These are phyloP conservation scores for Meriones psammophilus DNA, from an alignment of 2,797 vertebrate genomes.

Conservation along the genomic window DNA sequence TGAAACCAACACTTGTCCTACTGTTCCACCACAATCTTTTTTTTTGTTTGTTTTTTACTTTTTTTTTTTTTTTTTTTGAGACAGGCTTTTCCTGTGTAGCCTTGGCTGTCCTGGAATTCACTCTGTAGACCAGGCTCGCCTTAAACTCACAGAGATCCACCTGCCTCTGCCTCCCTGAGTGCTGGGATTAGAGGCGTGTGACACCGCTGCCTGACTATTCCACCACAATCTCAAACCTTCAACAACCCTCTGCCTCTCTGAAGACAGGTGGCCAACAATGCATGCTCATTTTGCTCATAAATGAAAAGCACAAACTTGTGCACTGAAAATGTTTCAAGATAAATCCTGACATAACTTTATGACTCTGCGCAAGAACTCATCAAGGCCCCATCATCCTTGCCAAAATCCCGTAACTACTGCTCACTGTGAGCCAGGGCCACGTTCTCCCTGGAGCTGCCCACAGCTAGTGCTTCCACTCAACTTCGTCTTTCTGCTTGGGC, in stretches of 20 bases:
- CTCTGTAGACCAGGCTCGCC: too few species aligned
- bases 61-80: too few species aligned
- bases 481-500: not conserved
- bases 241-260: constrained; percentile 12
- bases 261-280: not conserved
- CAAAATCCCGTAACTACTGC: not conserved
- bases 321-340: constrained; percentile 13
- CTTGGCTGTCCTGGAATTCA: too few species aligned
- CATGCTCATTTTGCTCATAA: not conserved
- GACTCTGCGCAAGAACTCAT: constrained; percentile 20
- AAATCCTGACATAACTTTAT: constrained; percentile 4
- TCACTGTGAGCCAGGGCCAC: not conserved
- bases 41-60: too few species aligned
- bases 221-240: not conserved
- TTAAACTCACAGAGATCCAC: too few species aligned
- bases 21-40: not conserved
- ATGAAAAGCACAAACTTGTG: not conserved
- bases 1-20: not conserved
- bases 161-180: too few species aligned
- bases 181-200: too few species aligned
- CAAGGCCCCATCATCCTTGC: not conserved
- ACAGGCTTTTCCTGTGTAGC: too few species aligned
- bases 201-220: too few species aligned
- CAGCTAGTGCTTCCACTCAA: not conserved
- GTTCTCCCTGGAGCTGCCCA: not conserved